These are phyloP conservation scores for Apodemus agrarius DNA, from an alignment of 2,797 vertebrate genomes.

Conservation along the genomic window DNA sequence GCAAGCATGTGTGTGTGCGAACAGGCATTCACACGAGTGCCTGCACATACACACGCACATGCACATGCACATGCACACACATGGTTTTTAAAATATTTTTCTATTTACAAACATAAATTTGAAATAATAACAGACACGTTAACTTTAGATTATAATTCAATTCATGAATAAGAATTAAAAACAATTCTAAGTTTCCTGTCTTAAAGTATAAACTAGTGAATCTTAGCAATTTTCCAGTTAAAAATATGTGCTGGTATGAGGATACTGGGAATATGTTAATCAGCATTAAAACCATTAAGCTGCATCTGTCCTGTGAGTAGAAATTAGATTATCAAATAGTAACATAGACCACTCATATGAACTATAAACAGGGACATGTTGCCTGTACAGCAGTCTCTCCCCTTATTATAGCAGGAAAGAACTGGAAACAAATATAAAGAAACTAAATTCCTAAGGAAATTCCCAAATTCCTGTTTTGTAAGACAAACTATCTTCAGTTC, in stretches of 20 bases:
- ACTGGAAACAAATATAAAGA: not conserved
- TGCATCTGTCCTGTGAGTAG: not conserved
- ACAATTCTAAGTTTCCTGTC: not conserved
- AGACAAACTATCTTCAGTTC: slow-evolving; percentile 43
- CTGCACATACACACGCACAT: accelerated
- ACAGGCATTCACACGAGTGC: too few relatives aligned
- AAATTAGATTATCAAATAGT: slow-evolving; percentile 29
- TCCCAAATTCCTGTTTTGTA: slow-evolving; percentile 4
- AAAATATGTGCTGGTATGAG: not conserved
- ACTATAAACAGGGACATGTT: not conserved
- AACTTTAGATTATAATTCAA: slow-evolving; percentile 1
- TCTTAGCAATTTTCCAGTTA: not conserved
- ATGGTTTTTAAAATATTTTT: not conserved
- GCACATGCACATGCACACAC: not conserved
- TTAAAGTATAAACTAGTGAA: not conserved
- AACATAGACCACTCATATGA: slow-evolving; percentile 17
- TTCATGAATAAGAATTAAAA: slow-evolving; percentile 14
- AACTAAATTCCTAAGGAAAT: slow-evolving; percentile 2
- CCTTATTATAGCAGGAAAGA: slow-evolving; percentile 32
- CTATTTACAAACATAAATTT: slow-evolving; percentile 22
- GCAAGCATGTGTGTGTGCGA: too few relatives aligned
- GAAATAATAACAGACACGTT: not conserved
- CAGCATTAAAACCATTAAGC: not conserved
- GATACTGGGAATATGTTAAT: not conserved
- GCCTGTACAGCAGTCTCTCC: not conserved